Percentiles rank a stretch among this genome's conserved stretches.
Evolutionary conservation across 2,888 invertebrate genomes (phyloP).

Genomic region (Apamea sordens): DNA sequence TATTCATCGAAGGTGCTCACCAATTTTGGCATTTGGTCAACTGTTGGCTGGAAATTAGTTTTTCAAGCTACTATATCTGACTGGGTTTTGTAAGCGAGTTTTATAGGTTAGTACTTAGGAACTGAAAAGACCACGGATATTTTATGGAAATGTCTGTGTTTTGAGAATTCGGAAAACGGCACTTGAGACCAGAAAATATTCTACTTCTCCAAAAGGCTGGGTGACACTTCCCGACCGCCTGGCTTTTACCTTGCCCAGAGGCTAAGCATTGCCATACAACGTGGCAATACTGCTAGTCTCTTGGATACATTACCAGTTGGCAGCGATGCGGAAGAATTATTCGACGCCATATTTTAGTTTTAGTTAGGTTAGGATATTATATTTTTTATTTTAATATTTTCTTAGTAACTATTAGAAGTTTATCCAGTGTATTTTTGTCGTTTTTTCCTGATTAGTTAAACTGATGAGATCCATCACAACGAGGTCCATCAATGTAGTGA

Average conservation of each 20-base stretch:
- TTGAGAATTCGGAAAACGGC: neutral
- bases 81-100: neutral
- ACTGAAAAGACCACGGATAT: neutral
- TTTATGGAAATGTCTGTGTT: neutral
- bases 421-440: too few relatives aligned
- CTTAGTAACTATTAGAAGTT: too few relatives aligned
- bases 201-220: neutral
- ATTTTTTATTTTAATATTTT: too few relatives aligned
- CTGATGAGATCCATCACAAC: neutral
- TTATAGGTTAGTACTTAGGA: neutral
- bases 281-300: neutral
- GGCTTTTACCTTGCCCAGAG: neutral
- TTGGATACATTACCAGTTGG: neutral
- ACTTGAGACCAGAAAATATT: neutral
- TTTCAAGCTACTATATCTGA: constrained; percentile 1
- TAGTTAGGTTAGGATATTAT: too few relatives aligned
- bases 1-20: neutral
- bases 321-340: neutral
- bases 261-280: neutral
- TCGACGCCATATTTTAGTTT: too few relatives aligned
- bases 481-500: neutral
- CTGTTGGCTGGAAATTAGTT: neutral
- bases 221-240: neutral
- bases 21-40: neutral
- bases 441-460: neutral